These are phyloP conservation scores for Xyrauchen texanus DNA, from an alignment of 2,113 vertebrate species.

Conservation along the genomic window DNA sequence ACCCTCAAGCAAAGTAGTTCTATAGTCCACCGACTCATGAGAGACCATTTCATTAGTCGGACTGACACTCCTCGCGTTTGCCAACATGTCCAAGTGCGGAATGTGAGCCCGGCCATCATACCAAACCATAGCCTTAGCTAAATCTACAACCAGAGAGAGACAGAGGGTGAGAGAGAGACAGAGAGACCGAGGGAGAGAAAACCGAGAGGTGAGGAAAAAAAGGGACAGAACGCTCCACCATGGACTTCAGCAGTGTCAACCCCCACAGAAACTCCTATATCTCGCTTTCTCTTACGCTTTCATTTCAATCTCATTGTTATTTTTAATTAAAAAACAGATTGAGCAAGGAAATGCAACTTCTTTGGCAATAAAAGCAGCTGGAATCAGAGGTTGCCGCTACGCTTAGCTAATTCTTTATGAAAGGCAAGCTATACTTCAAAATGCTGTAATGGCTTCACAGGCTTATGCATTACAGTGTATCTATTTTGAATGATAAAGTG, in stretches of 20 bases:
- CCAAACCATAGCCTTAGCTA: slow-evolving; percentile 86
- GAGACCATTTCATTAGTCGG: slow-evolving; percentile 98
- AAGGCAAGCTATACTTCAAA: too few species aligned
- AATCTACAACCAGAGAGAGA: slow-evolving; percentile 72
- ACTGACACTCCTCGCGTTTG: slow-evolving; percentile 93
- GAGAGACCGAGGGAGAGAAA: not conserved
- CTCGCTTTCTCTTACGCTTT: slow-evolving; percentile 1
- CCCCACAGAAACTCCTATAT: slow-evolving; percentile 33
- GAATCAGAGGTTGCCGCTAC: not conserved
- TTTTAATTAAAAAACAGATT: not conserved
- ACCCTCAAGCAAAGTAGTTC: slow-evolving; percentile 97
- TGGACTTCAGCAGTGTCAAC: slow-evolving; percentile 43
- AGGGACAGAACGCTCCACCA: slow-evolving; percentile 63
- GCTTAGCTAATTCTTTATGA: too few species aligned
- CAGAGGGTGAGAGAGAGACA: slow-evolving; percentile 29
- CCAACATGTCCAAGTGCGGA: slow-evolving; percentile 96
- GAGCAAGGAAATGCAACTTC: not conserved
- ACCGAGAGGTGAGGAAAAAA: slow-evolving; percentile 30
- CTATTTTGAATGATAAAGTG: not conserved
- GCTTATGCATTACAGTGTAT: not conserved
- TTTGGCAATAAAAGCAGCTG: not conserved
- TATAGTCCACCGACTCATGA: slow-evolving; percentile 96
- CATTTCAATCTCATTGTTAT: slow-evolving; percentile 4
- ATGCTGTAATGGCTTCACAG: not conserved
- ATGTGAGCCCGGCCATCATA: slow-evolving; percentile 93